Percentiles rank a stretch among this genome's conserved stretches.
phyloP scores from a whole-genome alignment of 1,140 invertebrate species.

The Paracyclopina nana region DNA sequence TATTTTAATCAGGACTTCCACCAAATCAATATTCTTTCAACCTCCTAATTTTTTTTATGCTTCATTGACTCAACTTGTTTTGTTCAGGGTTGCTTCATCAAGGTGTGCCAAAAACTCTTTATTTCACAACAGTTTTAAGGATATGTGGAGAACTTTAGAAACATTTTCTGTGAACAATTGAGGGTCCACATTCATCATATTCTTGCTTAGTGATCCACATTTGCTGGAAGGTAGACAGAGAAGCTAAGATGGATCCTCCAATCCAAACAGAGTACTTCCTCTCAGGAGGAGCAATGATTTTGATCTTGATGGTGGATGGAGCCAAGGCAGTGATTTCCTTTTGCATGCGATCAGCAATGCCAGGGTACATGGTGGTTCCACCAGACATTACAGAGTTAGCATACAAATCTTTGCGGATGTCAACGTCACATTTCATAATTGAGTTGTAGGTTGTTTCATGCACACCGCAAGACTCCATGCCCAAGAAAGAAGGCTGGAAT shows the following conservation, averaged over 20 bases:
- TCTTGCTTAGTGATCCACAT: conserved; percentile 70
- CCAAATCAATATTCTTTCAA: too few relatives aligned
- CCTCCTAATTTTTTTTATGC: too few relatives aligned
- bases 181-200: conserved; percentile 37
- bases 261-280: conserved; percentile 84
- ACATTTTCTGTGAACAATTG: conserved; percentile 38
- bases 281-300: conserved; percentile 80
- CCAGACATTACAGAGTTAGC: conserved; percentile 66
- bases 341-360: conserved; percentile 58
- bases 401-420: conserved; percentile 56
- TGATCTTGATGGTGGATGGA: conserved; percentile 70
- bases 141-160: too few relatives aligned
- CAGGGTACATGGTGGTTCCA: conserved; percentile 60
- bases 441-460: conserved; percentile 70
- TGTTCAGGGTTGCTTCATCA: too few relatives aligned
- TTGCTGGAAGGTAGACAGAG: conserved; percentile 70
- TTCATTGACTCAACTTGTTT: too few relatives aligned
- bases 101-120: too few relatives aligned
- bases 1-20: too few relatives aligned
- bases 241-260: conserved; percentile 64
- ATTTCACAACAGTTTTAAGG: too few relatives aligned
- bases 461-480: conserved; percentile 61
- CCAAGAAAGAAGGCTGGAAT: conserved; percentile 58
- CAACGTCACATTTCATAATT: conserved; percentile 72
- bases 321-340: conserved; percentile 72